Evolutionary conservation across 2,888 invertebrate species (phyloP).

Genomic region (Stratiomys singularior): DNA sequence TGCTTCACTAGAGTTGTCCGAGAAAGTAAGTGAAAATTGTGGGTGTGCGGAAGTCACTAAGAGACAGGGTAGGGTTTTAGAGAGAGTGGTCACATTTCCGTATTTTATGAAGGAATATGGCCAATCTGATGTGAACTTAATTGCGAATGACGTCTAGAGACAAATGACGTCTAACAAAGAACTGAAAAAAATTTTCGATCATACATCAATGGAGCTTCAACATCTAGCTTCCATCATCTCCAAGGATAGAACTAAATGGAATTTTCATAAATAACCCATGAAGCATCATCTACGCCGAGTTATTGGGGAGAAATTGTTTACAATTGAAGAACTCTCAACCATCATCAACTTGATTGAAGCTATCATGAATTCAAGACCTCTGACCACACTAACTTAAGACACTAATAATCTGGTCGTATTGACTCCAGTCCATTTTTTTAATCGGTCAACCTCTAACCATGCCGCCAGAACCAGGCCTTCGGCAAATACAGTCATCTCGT

Average conservation of each 20-base stretch:
- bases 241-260: slow-evolving; percentile 54
- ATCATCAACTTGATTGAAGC: slow-evolving; percentile 55
- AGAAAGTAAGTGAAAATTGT: too few species aligned
- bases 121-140: too few species aligned
- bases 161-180: too few species aligned
- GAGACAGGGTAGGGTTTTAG: too few species aligned
- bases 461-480: background rate
- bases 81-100: too few species aligned
- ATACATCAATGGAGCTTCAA: slow-evolving; percentile 21
- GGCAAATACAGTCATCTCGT: background rate
- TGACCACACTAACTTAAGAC: slow-evolving; percentile 52
- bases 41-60: too few species aligned
- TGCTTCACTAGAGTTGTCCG: too few species aligned
- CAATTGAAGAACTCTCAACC: slow-evolving; percentile 55
- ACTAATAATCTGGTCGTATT: slow-evolving; percentile 48
- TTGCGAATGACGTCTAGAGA: too few species aligned
- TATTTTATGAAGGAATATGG: too few species aligned
- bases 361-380: slow-evolving; percentile 55
- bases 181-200: slow-evolving; percentile 8
- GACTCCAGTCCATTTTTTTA: slow-evolving; percentile 44
- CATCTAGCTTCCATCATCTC: slow-evolving; percentile 39
- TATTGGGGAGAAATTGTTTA: slow-evolving; percentile 53
- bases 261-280: slow-evolving; percentile 57
- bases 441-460: background rate
- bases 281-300: slow-evolving; percentile 56